Percentiles rank a stretch among this genome's conserved stretches.
Conservation (phyloP, 2,113 vertebrate species). For the Oreocharis arfaki region DNA sequence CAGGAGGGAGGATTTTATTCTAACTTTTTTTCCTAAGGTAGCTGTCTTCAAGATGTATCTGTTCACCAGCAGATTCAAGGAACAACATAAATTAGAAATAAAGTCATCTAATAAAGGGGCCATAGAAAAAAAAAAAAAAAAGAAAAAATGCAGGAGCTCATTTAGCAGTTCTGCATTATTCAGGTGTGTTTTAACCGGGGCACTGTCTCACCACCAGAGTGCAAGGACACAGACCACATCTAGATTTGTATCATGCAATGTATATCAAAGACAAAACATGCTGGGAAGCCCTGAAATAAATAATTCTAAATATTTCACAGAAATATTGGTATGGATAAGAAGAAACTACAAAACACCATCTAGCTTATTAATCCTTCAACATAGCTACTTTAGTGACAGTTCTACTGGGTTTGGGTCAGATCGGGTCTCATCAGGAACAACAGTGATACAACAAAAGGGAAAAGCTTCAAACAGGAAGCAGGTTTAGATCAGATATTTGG, state of each 20-base stretch:
- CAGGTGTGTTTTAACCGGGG: neutral
- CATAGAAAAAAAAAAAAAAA: neutral
- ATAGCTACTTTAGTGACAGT: neutral
- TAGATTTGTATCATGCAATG: neutral
- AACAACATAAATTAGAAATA: neutral
- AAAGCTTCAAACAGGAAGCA: neutral
- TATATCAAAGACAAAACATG: neutral
- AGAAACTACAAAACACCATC: neutral
- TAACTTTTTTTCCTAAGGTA: neutral
- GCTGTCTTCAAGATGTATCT: neutral
- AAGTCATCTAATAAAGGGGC: neutral
- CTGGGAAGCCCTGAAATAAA: neutral
- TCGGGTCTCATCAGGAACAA: neutral
- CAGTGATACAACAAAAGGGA: fast-evolving
- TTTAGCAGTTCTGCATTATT: neutral
- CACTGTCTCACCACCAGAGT: neutral
- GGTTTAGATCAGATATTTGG: neutral
- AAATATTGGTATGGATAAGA: neutral
- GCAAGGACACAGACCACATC: neutral
- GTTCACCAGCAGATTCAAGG: neutral
- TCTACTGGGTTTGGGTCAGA: neutral
- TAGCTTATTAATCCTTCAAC: neutral
- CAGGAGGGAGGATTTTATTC: neutral
- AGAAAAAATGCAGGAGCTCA: neutral
- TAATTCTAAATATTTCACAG: neutral